Percentiles rank a stretch among this genome's conserved stretches.
These are phyloP conservation scores for Oostethus manadensis DNA, from an alignment of 2,113 vertebrate species.

Conservation along the genomic window DNA sequence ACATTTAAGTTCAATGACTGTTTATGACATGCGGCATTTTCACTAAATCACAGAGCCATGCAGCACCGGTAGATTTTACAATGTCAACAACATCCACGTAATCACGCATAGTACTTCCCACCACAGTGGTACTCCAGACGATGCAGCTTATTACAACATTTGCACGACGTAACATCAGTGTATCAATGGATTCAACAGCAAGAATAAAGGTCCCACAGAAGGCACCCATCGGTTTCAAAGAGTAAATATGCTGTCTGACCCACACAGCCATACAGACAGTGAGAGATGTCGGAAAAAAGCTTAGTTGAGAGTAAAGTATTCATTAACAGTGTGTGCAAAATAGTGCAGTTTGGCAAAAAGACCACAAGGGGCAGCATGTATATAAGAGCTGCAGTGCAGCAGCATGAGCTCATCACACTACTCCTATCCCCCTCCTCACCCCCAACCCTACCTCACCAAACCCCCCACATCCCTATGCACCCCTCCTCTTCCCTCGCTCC, in stretches of 20 bases:
- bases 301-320: neutral
- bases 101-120: neutral
- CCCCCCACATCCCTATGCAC: neutral
- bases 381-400: constrained; percentile 68
- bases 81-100: neutral
- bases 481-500: constrained; percentile 29
- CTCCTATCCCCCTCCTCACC: constrained; percentile 28
- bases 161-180: constrained; percentile 19
- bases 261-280: neutral
- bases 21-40: constrained; percentile 45
- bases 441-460: constrained; percentile 22
- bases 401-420: constrained; percentile 70
- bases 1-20: constrained; percentile 57
- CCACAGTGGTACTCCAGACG: neutral
- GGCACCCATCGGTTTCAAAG: constrained; percentile 27
- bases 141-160: neutral
- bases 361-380: constrained; percentile 46
- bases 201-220: constrained; percentile 26
- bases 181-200: constrained; percentile 19
- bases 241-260: constrained; percentile 10
- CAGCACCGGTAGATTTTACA: neutral
- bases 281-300: neutral
- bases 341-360: constrained; percentile 14
- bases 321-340: neutral
- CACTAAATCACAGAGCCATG: neutral